phyloP scores from a whole-genome alignment of 2,113 vertebrate genomes.

The Hemicordylus capensis region DNA sequence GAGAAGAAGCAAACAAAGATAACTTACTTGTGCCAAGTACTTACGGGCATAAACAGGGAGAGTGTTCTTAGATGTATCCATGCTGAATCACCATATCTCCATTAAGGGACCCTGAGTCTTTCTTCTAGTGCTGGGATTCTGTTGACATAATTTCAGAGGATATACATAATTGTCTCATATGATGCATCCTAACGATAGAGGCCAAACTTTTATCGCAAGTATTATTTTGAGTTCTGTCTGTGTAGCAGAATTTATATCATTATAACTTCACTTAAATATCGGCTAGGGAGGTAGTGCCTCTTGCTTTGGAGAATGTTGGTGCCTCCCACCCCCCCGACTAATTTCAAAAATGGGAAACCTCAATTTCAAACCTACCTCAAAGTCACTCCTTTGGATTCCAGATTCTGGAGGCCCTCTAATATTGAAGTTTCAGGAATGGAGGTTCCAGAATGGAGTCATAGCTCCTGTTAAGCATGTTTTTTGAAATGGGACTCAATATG shows the following conservation, averaged over 20 bases:
- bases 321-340: too few relatives aligned
- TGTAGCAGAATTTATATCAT: not conserved
- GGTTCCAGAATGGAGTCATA: not conserved
- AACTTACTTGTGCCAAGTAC: not conserved
- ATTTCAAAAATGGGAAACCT: too few relatives aligned
- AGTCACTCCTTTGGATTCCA: too few relatives aligned
- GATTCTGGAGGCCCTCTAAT: not conserved
- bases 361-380: not conserved
- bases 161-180: not conserved
- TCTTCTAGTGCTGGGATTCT: not conserved
- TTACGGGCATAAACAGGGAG: fast-evolving
- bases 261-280: not conserved
- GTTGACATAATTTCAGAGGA: not conserved
- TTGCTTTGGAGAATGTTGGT: too few relatives aligned
- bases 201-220: not conserved
- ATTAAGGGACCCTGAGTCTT: too few relatives aligned
- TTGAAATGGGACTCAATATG: not conserved
- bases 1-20: not conserved
- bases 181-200: too few relatives aligned
- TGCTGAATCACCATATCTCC: not conserved
- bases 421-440: too few relatives aligned
- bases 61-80: not conserved
- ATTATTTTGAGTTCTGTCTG: not conserved
- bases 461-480: not conserved
- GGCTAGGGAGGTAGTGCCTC: too few relatives aligned